These are phyloP conservation scores for Sinotaia quadrata DNA, from an alignment of 2,888 invertebrate genomes.

Conservation along the genomic window DNA sequence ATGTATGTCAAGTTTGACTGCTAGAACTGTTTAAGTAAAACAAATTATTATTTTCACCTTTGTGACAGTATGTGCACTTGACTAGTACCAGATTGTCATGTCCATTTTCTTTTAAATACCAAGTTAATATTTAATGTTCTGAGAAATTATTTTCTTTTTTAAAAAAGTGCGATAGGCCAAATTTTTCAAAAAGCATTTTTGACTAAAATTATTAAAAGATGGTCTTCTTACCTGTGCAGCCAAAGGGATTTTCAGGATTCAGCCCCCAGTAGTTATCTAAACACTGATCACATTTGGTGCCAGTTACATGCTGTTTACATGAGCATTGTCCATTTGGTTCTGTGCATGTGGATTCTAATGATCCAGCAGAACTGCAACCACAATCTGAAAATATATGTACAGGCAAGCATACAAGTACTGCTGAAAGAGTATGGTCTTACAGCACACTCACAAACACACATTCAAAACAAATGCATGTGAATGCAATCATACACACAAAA, in stretches of 20 bases:
- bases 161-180: too few relatives aligned
- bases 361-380: constrained; percentile 46
- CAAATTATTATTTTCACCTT: too few relatives aligned
- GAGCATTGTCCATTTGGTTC: constrained; percentile 39
- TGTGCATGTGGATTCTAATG: constrained; percentile 39
- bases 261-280: constrained; percentile 36
- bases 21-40: too few relatives aligned
- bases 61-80: too few relatives aligned
- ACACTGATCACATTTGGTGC: constrained; percentile 36
- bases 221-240: constrained; percentile 45
- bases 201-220: too few relatives aligned
- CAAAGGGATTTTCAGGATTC: constrained; percentile 23
- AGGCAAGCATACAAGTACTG: neutral
- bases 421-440: too few relatives aligned
- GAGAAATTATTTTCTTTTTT: too few relatives aligned
- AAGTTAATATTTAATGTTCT: neutral
- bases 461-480: neutral
- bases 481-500: neutral
- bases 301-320: constrained; percentile 34
- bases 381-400: constrained; percentile 43
- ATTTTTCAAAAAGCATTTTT: too few relatives aligned
- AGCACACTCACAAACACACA: neutral
- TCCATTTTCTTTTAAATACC: neutral
- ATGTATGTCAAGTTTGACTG: too few relatives aligned
- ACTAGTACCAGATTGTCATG: neutral